phyloP scores from a whole-genome alignment of 1,140 invertebrate genomes.

The Drosophila simulans region DNA sequence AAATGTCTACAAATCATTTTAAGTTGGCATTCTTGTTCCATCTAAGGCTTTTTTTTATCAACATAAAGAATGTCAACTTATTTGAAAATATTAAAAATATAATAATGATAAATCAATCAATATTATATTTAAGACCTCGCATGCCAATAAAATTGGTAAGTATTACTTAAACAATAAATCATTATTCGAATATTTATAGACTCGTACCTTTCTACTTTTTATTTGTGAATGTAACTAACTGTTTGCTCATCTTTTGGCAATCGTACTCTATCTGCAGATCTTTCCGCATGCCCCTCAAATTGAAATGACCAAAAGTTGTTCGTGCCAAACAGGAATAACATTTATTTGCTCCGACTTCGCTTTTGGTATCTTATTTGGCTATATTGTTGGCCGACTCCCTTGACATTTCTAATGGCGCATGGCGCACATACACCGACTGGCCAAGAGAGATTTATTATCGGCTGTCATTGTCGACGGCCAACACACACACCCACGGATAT shows the following conservation, averaged over 20 bases:
- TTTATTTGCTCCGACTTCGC: conserved; percentile 40
- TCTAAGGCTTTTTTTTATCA: background rate
- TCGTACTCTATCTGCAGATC: conserved; percentile 17
- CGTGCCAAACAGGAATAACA: conserved; percentile 74
- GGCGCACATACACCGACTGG: conserved; percentile 45
- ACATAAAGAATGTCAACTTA: too few relatives aligned
- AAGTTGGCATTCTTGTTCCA: background rate
- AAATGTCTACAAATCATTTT: background rate
- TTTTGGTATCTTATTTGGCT: conserved; percentile 42
- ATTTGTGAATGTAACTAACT: background rate
- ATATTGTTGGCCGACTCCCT: conserved; percentile 64
- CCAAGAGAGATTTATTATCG: conserved; percentile 77
- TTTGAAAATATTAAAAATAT: too few relatives aligned
- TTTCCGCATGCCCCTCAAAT: conserved; percentile 5
- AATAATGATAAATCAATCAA: too few relatives aligned
- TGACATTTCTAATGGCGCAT: conserved; percentile 62
- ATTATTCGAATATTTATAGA: too few relatives aligned
- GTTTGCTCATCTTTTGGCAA: background rate
- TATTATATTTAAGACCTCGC: too few relatives aligned
- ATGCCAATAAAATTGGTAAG: too few relatives aligned
- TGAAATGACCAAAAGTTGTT: conserved; percentile 54
- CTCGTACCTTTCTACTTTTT: too few relatives aligned
- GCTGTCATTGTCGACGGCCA: conserved; percentile 54
- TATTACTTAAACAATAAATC: too few relatives aligned
- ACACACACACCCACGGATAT: conserved; percentile 2